These are phyloP conservation scores for Sarcophaga bullata DNA, from an alignment of 1,140 invertebrate genomes.

Conservation along the genomic window DNA sequence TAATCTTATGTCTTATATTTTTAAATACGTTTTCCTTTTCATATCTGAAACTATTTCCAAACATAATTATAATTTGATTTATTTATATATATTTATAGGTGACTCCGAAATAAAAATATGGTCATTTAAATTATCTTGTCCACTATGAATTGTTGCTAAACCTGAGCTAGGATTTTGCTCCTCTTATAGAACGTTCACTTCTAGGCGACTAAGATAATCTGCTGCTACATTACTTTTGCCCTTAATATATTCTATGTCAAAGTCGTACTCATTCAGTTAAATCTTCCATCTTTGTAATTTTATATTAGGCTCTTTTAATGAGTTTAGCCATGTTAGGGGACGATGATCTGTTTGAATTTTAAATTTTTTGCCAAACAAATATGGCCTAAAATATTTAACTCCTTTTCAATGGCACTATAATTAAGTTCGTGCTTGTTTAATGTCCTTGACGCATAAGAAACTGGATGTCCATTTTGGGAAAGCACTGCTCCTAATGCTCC, in stretches of 20 bases:
- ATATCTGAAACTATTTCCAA: background rate
- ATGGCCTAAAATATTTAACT: conserved; percentile 65
- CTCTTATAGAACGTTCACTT: background rate
- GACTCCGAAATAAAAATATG: background rate
- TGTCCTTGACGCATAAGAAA: conserved; percentile 62
- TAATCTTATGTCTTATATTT: background rate
- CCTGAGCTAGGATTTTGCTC: background rate
- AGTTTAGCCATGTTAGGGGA: conserved; percentile 22
- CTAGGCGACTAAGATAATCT: conserved; percentile 24
- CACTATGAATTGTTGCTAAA: conserved; percentile 4
- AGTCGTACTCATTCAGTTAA: conserved; percentile 62
- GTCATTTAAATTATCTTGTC: background rate
- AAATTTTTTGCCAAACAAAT: conserved; percentile 47
- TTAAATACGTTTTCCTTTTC: background rate
- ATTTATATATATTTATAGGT: background rate
- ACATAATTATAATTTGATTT: background rate
- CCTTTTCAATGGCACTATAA: conserved; percentile 57
- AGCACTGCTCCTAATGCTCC: conserved; percentile 33
- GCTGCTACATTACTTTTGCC: conserved; percentile 35
- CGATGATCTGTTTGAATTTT: conserved; percentile 30
- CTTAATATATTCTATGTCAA: conserved; percentile 55
- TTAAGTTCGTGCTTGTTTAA: conserved; percentile 65
- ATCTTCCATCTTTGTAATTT: conserved; percentile 67
- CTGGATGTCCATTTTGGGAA: conserved; percentile 41
- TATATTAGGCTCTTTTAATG: conserved; percentile 57